phyloP scores from a whole-genome alignment of 2,113 vertebrate species.

The Chinchilla lanigera region DNA sequence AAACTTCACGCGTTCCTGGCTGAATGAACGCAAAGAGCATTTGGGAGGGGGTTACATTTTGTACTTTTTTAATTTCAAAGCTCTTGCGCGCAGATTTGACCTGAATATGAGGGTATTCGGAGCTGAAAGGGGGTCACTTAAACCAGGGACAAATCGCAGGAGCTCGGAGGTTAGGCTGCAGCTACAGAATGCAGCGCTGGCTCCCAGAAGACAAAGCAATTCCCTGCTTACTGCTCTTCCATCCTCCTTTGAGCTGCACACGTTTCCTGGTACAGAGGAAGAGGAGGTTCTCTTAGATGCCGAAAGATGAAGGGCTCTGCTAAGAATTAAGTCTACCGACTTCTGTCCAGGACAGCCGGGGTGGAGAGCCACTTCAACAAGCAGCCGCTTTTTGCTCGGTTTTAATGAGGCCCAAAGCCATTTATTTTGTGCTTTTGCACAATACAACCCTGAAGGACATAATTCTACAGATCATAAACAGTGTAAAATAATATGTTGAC shows the following conservation, averaged over 20 bases:
- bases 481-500: slow-evolving; percentile 91
- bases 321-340: not conserved
- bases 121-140: not conserved
- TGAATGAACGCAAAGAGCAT: not conserved
- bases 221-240: too few relatives aligned
- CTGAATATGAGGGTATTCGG: not conserved
- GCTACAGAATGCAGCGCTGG: not conserved
- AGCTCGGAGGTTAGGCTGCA: not conserved
- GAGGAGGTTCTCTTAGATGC: too few relatives aligned
- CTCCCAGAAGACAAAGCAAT: not conserved
- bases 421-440: slow-evolving; percentile 84
- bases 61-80: not conserved
- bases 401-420: slow-evolving; percentile 75
- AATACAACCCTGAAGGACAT: slow-evolving; percentile 85
- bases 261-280: not conserved
- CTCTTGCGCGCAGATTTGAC: not conserved
- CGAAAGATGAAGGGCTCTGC: not conserved
- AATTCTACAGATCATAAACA: slow-evolving; percentile 92
- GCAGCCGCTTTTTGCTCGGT: not conserved
- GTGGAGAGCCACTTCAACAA: not conserved
- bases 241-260: too few relatives aligned
- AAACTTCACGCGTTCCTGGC: not conserved
- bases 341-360: not conserved
- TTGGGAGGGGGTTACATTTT: not conserved
- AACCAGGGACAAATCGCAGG: not conserved